These are phyloP conservation scores for Gnathonemus longibarbis DNA, from an alignment of 2,113 vertebrate species.

Conservation along the genomic window DNA sequence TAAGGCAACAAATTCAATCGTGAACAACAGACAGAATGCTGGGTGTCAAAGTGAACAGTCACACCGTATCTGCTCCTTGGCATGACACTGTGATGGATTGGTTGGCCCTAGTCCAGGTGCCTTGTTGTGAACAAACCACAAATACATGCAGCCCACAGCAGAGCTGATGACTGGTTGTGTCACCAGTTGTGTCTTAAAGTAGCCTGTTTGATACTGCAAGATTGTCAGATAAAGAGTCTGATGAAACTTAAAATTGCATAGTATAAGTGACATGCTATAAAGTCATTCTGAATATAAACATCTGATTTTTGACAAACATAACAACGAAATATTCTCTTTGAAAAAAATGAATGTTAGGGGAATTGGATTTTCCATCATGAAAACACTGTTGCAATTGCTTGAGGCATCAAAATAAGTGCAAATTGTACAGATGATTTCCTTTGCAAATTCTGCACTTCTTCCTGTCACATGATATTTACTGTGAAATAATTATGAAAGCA, in stretches of 20 bases:
- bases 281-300: not conserved
- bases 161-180: not conserved
- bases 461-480: constrained; percentile 1
- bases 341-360: not conserved
- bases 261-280: not conserved
- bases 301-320: not conserved
- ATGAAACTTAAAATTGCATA: not conserved
- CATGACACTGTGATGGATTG: not conserved
- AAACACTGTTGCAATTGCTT: not conserved
- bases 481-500: not conserved
- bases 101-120: not conserved
- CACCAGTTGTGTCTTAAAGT: not conserved
- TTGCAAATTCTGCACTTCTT: not conserved
- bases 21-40: not conserved
- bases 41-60: not conserved
- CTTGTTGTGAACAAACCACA: not conserved
- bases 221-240: not conserved
- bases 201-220: not conserved
- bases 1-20: not conserved
- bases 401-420: not conserved
- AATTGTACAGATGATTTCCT: not conserved
- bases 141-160: not conserved
- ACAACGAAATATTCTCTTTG: not conserved
- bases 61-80: not conserved
- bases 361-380: not conserved